A percentile compares a stretch with the other conserved stretches of the same genome.
Conservation (phyloP, 1,140 invertebrate genomes). For the Listronotus oregonensis region DNA sequence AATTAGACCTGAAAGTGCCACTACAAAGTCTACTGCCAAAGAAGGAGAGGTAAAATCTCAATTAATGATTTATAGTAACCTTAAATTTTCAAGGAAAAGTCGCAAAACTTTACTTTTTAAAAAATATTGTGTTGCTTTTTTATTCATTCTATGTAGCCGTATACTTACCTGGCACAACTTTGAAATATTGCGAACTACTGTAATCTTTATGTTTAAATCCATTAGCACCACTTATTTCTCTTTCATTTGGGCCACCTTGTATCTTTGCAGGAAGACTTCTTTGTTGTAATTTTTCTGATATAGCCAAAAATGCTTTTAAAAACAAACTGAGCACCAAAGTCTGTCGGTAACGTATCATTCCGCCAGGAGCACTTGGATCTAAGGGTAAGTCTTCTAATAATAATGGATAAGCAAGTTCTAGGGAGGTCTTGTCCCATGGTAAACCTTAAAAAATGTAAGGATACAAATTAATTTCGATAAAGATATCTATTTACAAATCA, state of each 20-base stretch:
- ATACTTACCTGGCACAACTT: constrained; percentile 62
- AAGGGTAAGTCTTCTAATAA: constrained; percentile 78
- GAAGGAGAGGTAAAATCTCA: too few relatives aligned
- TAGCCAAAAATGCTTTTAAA: constrained; percentile 84
- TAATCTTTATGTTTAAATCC: constrained; percentile 68
- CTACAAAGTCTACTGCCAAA: too few relatives aligned
- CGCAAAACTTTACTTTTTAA: too few relatives aligned
- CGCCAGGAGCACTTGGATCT: constrained; percentile 79
- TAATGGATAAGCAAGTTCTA: constrained; percentile 67
- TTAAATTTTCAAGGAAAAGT: too few relatives aligned
- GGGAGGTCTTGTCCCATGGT: constrained; percentile 72
- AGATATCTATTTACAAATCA: too few relatives aligned
- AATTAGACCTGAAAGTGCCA: too few relatives aligned
- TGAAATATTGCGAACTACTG: constrained; percentile 80
- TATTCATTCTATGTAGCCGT: neutral
- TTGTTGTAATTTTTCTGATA: constrained; percentile 62
- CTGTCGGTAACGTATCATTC: constrained; percentile 83
- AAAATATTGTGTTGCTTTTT: too few relatives aligned
- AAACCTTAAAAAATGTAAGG: constrained; percentile 37
- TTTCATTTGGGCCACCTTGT: constrained; percentile 43
- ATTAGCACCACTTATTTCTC: constrained; percentile 61
- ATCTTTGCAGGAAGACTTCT: constrained; percentile 32
- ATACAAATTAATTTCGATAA: too few relatives aligned
- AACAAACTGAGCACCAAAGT: constrained; percentile 85
- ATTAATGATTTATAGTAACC: too few relatives aligned